Percentiles rank a stretch among this genome's conserved stretches.
These are phyloP conservation scores for Gambelia wislizenii DNA, from an alignment of 2,797 vertebrate species.

Conservation along the genomic window DNA sequence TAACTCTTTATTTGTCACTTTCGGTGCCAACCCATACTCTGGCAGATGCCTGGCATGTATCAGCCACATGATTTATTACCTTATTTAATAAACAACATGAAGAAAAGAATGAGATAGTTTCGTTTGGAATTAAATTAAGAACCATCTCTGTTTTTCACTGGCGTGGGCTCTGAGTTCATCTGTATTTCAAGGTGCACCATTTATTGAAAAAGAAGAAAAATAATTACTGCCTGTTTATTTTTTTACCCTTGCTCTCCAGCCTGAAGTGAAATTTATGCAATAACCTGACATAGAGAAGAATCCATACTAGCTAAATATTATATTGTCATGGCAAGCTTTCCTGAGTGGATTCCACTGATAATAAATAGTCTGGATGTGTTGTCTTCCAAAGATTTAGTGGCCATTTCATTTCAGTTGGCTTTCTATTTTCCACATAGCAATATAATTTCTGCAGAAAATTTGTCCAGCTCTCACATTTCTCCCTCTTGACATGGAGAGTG, in stretches of 20 bases:
- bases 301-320: conserved; percentile 59
- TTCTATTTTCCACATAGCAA: conserved; percentile 56
- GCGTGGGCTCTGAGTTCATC: conserved; percentile 58
- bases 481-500: conserved; percentile 30
- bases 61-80: conserved; percentile 81
- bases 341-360: conserved; percentile 55
- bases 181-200: conserved; percentile 50
- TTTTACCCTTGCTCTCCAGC: conserved; percentile 4
- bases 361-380: conserved; percentile 55
- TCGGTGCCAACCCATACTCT: conserved; percentile 69
- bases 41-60: conserved; percentile 77
- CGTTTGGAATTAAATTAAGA: conserved; percentile 76
- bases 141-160: conserved; percentile 60
- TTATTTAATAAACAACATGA: conserved; percentile 80
- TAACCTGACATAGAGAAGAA: conserved; percentile 67
- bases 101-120: conserved; percentile 76
- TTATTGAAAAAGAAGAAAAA: conserved; percentile 53
- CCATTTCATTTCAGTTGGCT: conserved; percentile 64
- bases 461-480: conserved; percentile 55
- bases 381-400: conserved; percentile 69
- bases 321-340: conserved; percentile 58
- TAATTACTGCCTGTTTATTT: conserved; percentile 58
- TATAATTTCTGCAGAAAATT: conserved; percentile 57
- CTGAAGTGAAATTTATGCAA: conserved; percentile 70
- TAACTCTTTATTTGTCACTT: conserved; percentile 72